Percentiles rank a stretch among this genome's conserved stretches.
Conservation (phyloP, 2,113 vertebrate species). For the Serinus canaria region DNA sequence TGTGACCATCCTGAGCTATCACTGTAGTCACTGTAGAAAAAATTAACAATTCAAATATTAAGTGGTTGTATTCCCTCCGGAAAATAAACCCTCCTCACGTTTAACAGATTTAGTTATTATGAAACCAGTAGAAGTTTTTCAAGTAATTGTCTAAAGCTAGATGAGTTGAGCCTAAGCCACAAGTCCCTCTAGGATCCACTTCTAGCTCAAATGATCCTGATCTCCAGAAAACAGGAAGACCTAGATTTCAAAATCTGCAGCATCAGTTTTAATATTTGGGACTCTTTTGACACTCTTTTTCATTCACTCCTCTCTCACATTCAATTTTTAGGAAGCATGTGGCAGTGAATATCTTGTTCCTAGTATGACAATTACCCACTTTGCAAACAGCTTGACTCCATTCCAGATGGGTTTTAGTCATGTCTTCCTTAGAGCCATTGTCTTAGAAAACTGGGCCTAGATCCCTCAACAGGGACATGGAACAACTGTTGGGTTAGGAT, state of each 20-base stretch:
- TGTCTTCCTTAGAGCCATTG: background rate
- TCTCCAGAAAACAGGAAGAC: background rate
- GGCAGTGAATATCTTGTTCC: background rate
- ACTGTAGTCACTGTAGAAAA: background rate
- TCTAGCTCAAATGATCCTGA: background rate
- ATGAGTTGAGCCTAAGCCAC: background rate
- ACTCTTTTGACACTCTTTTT: background rate
- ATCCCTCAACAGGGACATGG: background rate
- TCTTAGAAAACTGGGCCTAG: background rate
- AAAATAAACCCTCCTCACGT: background rate
- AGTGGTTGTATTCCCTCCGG: background rate
- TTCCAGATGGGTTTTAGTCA: background rate
- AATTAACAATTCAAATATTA: background rate
- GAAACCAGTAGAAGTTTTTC: background rate
- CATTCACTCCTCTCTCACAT: background rate
- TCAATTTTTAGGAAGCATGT: background rate
- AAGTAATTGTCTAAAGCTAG: background rate
- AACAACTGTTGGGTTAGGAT: background rate
- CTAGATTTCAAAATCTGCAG: background rate
- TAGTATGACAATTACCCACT: background rate
- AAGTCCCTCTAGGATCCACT: background rate
- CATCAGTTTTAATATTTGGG: background rate
- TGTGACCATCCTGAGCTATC: background rate
- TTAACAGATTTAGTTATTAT: background rate
- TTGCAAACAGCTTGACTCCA: background rate